Percentiles rank a stretch among this genome's conserved stretches.
These are phyloP conservation scores for Whitmania pigra DNA, from an alignment of 1,140 invertebrate species.

Conservation along the genomic window DNA sequence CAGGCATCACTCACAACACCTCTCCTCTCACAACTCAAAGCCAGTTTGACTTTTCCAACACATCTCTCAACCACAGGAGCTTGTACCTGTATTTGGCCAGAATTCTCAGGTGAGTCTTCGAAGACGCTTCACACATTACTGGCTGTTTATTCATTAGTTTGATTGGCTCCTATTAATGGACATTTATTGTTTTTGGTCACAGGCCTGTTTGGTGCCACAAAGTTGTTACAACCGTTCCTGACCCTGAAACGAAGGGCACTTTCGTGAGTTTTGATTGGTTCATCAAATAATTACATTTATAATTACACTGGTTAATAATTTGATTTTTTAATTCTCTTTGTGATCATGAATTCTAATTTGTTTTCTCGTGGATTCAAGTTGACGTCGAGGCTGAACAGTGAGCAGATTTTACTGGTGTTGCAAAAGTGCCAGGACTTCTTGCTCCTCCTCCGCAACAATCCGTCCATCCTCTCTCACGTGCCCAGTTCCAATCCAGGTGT, in stretches of 20 bases:
- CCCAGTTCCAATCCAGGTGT: not conserved
- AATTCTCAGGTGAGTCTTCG: slow-evolving; percentile 51
- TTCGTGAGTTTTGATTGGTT: not conserved
- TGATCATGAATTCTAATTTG: not conserved
- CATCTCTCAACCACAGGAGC: slow-evolving; percentile 79
- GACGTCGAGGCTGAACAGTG: not conserved
- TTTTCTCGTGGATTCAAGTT: not conserved
- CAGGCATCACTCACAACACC: not conserved
- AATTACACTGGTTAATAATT: not conserved
- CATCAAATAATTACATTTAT: not conserved
- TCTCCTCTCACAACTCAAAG: slow-evolving; percentile 6
- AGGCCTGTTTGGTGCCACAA: slow-evolving; percentile 40
- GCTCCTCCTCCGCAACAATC: not conserved
- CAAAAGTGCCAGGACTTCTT: slow-evolving; percentile 11
- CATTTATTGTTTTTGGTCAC: slow-evolving; percentile 13
- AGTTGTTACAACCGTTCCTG: not conserved
- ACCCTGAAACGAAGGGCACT: not conserved
- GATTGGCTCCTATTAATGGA: slow-evolving; percentile 2
- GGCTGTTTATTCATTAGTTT: not conserved
- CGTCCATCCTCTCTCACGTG: not conserved
- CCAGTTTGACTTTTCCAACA: not conserved
- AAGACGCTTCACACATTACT: not conserved
- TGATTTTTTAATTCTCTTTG: not conserved
- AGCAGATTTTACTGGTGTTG: not conserved
- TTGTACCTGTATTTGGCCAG: slow-evolving; percentile 77